Base-by-base conservation (phyloP, 2,113 vertebrate species). In the Bubo blakistoni region DNA sequence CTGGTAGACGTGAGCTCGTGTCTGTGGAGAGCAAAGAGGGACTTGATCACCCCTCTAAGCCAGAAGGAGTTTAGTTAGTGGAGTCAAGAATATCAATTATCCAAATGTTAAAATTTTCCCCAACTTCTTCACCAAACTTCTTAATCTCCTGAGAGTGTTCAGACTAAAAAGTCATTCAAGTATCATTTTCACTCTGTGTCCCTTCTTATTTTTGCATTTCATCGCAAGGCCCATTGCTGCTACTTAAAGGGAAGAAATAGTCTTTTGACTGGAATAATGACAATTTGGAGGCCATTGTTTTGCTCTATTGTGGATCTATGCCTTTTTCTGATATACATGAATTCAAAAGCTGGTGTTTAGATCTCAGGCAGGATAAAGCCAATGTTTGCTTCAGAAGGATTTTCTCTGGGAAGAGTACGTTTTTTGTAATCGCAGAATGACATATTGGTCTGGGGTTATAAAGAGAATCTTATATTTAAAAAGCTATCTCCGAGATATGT, bases 401-500 rank as follows among this genome's bases (percentile, higher is more conserved):
- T 93, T 96, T 92, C 94, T 94, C 69, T 62, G 62, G 70, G 66
- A 88, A 91, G 57, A 77, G 63, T 24, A 86, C 61, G 49, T 65
- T 91, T 93, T 95, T 93, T 81, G 44, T 88, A 94, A 83, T 83
- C 2, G 0, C 44, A 70, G 78, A 94, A 97, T 96, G 91, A 95
- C 87, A 77, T 93, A 95, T 77, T 91, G 81, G 91, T 95, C 91
- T 95, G 47, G 79, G 66, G 66, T 97, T 95, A 88, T 71, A 91
- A 95, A 91, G 93, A 66, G 72, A 93, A 88, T 91, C 87, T 95
- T 79, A 65, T 76, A 92, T 97, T 97, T 92, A 82, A 94, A 97
- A 94, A 96, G 74, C 93, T 77, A 62, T 91, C 81, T 94, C 78
- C 0, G 10, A 92, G 91, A 82, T 86, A 90, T 2, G 66, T 77